Conservation (phyloP, 2,888 invertebrate genomes). For the Maniola hyperantus region DNA sequence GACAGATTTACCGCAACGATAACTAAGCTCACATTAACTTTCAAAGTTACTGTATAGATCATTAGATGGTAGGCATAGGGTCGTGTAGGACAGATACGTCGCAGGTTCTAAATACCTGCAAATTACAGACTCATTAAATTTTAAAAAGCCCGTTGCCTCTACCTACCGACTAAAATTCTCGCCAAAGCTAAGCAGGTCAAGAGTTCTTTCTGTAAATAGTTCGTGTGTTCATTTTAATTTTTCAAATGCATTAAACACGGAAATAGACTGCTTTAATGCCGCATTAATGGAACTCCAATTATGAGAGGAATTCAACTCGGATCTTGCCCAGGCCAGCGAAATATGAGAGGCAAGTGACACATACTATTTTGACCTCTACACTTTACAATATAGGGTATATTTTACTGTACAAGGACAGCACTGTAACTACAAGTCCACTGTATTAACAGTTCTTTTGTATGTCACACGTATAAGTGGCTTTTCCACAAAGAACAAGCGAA, state of each 20-base stretch:
- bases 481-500: conserved; percentile 29
- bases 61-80: too few species aligned
- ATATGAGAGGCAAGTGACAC: conserved; percentile 1
- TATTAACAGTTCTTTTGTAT: conserved; percentile 40
- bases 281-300: conserved; percentile 47
- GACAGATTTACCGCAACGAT: too few species aligned
- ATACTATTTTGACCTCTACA: conserved; percentile 18
- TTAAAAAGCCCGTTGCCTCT: neutral
- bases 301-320: conserved; percentile 32
- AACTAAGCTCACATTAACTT: too few species aligned
- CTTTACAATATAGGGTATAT: conserved; percentile 7
- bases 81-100: too few species aligned
- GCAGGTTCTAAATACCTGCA: neutral
- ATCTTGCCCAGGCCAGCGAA: conserved; percentile 26
- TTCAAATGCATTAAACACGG: conserved; percentile 28
- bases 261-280: conserved; percentile 27
- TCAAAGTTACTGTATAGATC: too few species aligned
- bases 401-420: conserved; percentile 18
- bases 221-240: conserved; percentile 23
- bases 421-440: conserved; percentile 28
- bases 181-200: conserved; percentile 24
- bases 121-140: neutral
- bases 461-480: conserved; percentile 41
- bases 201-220: conserved; percentile 19
- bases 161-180: neutral